Evolutionary conservation across 2,113 vertebrate genomes (phyloP), one percentile per base, ranked within the genome.

Genomic region (Columba livia): DNA sequence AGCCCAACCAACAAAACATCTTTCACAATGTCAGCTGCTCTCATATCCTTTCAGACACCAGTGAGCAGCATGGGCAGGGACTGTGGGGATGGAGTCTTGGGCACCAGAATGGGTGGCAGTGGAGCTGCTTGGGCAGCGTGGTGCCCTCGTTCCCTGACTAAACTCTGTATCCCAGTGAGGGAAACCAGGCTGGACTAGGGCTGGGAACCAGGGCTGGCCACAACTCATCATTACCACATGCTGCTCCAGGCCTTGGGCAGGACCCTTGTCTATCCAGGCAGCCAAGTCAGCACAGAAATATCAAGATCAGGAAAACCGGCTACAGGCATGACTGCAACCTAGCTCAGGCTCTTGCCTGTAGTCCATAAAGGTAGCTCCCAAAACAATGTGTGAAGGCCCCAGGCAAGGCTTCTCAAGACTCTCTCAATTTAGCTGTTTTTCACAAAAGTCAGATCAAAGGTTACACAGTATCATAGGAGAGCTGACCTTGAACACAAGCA

Each of bases 341-440:
- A 74, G 16, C 31, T 64, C 44, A 70, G 67, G 20, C 24, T 83
- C 51, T 79, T 75, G 26, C 6, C 16, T 1, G 0, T 12, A 9
- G 16, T 66, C 57, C 14, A 25, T 50, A 84, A 65, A 34, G 12
- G 3, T 53, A 74, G 15, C n/a, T 70, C 7, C 13, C 40, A 66
- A 84, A 16, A 36, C 16, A 54, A 10, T 3, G 3, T 0, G 1
- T 14, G 15, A 24, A 58, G 15, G 12, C 5, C 10, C 12, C 51
- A 54, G 12, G 50, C 13, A 44, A 80, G 28, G 17, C 3, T 90
- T 73, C 21, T 62, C 47, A 72, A 2, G 3, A 24, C 7, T 65
- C 23, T 79, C 15, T 31, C 32, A 34, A 25, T 53, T n/a, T 8
- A 11, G 7, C 6, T 38, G 18, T 26, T 85, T 67, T 71, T 31